phyloP scores from a whole-genome alignment of 2,888 invertebrate genomes.

The Andrena chrysosceles region DNA sequence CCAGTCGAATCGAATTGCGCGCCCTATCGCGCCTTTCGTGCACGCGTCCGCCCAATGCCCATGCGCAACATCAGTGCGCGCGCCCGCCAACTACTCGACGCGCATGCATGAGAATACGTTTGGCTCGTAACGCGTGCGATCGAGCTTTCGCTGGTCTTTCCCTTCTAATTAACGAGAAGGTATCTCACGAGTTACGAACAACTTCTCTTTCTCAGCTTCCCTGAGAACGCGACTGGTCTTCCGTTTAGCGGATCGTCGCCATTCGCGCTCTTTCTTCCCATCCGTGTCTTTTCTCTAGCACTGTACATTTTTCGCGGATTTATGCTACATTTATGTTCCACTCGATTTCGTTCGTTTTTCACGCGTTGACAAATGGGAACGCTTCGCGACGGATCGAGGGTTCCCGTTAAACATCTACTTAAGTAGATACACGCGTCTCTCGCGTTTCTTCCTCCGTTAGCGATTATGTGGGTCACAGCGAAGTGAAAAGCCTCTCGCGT shows the following conservation, averaged over 20 bases:
- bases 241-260: conserved; percentile 43
- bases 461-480: neutral
- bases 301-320: neutral
- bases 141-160: conserved; percentile 73
- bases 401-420: neutral
- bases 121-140: neutral
- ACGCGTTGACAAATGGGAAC: no score
- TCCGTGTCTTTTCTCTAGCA: conserved; percentile 5
- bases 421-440: no score
- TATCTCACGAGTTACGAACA: conserved; percentile 73
- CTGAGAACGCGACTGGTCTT: conserved; percentile 72
- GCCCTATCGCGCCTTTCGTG: neutral
- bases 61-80: neutral
- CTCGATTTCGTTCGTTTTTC: neutral
- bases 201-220: conserved; percentile 68
- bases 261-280: conserved; percentile 52
- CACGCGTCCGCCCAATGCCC: neutral
- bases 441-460: neutral
- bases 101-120: neutral
- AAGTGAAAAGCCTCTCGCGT: neutral
- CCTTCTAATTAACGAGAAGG: conserved; percentile 77
- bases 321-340: neutral
- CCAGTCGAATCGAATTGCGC: neutral
- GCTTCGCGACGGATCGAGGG: neutral
- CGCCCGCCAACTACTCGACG: neutral